These are phyloP conservation scores for Thoracochromis brauschi DNA, from an alignment of 2,113 vertebrate genomes.

Conservation along the genomic window DNA sequence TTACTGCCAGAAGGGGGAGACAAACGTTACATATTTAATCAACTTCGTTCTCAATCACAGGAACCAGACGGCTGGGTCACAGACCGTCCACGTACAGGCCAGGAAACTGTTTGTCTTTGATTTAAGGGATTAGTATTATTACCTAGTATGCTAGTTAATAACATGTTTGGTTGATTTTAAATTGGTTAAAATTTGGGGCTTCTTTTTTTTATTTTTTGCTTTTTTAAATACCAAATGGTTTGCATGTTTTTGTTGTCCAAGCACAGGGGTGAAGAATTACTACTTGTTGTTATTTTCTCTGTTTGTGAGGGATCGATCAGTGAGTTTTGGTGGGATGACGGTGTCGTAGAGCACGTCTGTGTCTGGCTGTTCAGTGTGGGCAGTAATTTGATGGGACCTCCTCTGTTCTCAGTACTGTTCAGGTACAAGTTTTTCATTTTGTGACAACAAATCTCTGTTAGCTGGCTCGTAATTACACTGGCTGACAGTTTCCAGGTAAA, in stretches of 20 bases:
- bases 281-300: neutral
- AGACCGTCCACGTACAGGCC: fast-evolving
- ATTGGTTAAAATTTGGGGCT: neutral
- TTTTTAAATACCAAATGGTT: neutral
- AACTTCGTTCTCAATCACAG: fast-evolving
- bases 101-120: neutral
- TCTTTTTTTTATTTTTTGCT: fast-evolving
- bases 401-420: neutral
- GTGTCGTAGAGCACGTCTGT: neutral
- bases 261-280: neutral
- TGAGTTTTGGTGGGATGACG: neutral
- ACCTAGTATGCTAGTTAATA: neutral
- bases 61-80: fast-evolving
- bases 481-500: neutral
- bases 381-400: neutral
- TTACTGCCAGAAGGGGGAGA: neutral
- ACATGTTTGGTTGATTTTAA: neutral
- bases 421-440: neutral
- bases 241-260: neutral
- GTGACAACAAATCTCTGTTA: neutral
- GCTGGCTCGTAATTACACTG: neutral
- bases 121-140: neutral
- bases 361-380: neutral
- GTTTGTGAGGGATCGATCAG: neutral
- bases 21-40: neutral